Evolutionary conservation across 2,888 invertebrate genomes (phyloP).

Genomic region (Zelleria hepariella): DNA sequence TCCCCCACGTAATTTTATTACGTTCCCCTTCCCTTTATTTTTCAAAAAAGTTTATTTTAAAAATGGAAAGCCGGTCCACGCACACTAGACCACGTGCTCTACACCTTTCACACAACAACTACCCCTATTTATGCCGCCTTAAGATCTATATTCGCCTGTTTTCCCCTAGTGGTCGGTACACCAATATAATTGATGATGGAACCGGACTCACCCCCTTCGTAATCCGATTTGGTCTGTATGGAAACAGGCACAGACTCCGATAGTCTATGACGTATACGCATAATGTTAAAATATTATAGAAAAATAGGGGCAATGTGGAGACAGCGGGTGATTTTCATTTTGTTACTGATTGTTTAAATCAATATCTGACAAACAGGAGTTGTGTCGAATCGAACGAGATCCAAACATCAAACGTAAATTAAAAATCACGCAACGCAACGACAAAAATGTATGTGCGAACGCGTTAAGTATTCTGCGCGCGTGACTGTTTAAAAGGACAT

Average conservation of each 20-base stretch:
- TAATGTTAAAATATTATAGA: too few species aligned
- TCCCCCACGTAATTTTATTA: slow-evolving; percentile 48
- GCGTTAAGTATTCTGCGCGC: slow-evolving; percentile 8
- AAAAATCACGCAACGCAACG: neutral
- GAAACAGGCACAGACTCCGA: slow-evolving; percentile 15
- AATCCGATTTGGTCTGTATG: slow-evolving; percentile 33
- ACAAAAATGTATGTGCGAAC: neutral
- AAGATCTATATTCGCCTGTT: neutral
- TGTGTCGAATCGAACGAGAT: neutral
- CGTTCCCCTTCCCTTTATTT: slow-evolving; percentile 31
- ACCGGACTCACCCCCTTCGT: slow-evolving; percentile 52
- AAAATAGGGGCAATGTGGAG: too few species aligned
- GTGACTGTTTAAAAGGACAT: slow-evolving; percentile 3
- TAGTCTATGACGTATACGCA: too few species aligned
- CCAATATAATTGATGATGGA: slow-evolving; percentile 60
- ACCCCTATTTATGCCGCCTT: neutral
- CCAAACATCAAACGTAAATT: neutral
- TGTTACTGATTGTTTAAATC: too few species aligned
- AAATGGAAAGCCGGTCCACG: slow-evolving; percentile 45
- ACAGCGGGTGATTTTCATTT: too few species aligned
- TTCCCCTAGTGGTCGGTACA: slow-evolving; percentile 25
- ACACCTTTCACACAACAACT: neutral
- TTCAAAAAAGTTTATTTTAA: slow-evolving; percentile 52
- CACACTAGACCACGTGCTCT: neutral
- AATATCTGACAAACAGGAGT: too few species aligned